phyloP scores from a whole-genome alignment of 1,140 invertebrate genomes.

The Drosophila insularis region DNA sequence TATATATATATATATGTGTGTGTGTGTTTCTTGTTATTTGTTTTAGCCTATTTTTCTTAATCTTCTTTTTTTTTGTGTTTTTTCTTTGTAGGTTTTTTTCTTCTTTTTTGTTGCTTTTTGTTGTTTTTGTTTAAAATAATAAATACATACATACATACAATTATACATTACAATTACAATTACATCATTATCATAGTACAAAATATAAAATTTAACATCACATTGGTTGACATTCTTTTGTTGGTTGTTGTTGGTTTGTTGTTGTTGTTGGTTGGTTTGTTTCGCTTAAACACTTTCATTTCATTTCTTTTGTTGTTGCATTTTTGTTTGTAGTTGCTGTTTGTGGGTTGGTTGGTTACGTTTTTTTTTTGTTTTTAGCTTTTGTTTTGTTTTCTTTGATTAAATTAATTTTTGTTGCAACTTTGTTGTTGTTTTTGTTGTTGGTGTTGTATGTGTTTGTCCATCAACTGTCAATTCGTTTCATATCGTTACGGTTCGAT shows the following conservation, averaged over 20 bases:
- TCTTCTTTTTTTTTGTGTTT: conserved; percentile 29
- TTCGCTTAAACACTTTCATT: conserved; percentile 44
- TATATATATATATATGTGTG: not conserved
- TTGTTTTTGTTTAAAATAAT: conserved; percentile 75
- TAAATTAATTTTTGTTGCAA: conserved; percentile 42
- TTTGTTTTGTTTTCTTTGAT: conserved; percentile 32
- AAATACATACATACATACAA: conserved; percentile 75
- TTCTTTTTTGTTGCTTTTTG: conserved; percentile 48
- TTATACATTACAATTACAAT: conserved; percentile 76
- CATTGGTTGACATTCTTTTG: conserved; percentile 81
- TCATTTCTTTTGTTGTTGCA: conserved; percentile 27
- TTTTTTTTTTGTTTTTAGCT: conserved; percentile 39
- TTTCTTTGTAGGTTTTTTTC: conserved; percentile 19
- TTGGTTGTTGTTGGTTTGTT: conserved; percentile 75
- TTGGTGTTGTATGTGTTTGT: conserved; percentile 30
- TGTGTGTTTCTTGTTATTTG: conserved; percentile 17
- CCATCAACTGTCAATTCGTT: conserved; percentile 49
- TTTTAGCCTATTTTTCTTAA: conserved; percentile 8
- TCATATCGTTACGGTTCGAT: conserved; percentile 1
- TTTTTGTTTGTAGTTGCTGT: conserved; percentile 4
- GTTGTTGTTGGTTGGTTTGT: conserved; percentile 71
- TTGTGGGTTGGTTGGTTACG: conserved; percentile 72
- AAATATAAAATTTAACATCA: conserved; percentile 82
- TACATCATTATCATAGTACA: conserved; percentile 80
- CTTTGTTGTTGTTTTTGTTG: conserved; percentile 29